Percentiles rank a stretch among this genome's conserved stretches.
phyloP scores from a whole-genome alignment of 2,113 vertebrate genomes.

The Cyanoramphus novaezelandiae region DNA sequence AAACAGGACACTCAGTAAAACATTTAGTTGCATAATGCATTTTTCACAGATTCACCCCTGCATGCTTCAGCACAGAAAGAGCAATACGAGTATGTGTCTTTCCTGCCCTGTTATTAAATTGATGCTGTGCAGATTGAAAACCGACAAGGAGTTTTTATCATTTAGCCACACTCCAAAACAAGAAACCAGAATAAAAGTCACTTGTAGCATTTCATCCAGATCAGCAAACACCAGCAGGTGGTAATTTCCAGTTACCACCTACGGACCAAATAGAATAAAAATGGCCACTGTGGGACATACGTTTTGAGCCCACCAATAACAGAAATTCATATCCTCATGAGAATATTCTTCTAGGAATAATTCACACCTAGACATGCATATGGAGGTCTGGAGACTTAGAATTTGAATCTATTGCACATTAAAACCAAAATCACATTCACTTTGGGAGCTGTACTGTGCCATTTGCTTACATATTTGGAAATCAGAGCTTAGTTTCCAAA shows the following conservation, averaged over 20 bases:
- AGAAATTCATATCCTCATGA: background rate
- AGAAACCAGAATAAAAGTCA: background rate
- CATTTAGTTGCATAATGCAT: background rate
- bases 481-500: background rate
- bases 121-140: background rate
- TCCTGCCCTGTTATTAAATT: background rate
- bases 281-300: background rate
- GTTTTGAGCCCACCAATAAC: background rate
- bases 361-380: background rate
- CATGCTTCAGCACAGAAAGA: background rate
- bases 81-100: background rate
- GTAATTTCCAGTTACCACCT: background rate
- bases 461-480: background rate
- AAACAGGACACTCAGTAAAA: background rate
- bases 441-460: background rate
- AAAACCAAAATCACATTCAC: background rate
- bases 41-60: background rate
- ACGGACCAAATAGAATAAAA: background rate
- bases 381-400: background rate
- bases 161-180: background rate
- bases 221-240: background rate
- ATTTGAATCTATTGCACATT: background rate
- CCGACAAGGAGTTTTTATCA: background rate
- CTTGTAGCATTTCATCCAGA: background rate
- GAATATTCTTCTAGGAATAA: background rate